phyloP scores from a whole-genome alignment of 2,888 invertebrate species.

The Epinotia bilunana region DNA sequence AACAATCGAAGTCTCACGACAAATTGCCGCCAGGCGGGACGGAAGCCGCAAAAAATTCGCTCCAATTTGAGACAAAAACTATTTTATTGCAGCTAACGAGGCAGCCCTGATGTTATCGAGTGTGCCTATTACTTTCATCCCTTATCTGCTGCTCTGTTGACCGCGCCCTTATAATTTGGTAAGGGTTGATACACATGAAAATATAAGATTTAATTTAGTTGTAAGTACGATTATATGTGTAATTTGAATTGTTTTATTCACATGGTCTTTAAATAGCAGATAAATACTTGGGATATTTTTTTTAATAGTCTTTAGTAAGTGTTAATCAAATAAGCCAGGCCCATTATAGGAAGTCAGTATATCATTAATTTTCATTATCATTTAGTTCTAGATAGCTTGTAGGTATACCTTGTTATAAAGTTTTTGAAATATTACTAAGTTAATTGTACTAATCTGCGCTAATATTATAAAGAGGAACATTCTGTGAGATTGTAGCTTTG shows the following conservation, averaged over 20 bases:
- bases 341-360: too few species aligned
- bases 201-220: background rate
- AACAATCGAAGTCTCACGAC: slow-evolving; percentile 63
- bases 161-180: slow-evolving; percentile 75
- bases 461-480: too few species aligned
- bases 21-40: slow-evolving; percentile 76
- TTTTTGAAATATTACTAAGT: too few species aligned
- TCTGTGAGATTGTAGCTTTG: too few species aligned
- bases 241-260: background rate
- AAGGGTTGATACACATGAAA: slow-evolving; percentile 63
- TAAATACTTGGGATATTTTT: too few species aligned
- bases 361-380: too few species aligned
- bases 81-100: slow-evolving; percentile 80
- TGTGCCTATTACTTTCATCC: slow-evolving; percentile 79
- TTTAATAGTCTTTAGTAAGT: too few species aligned
- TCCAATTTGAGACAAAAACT: slow-evolving; percentile 71
- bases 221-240: background rate
- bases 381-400: too few species aligned
- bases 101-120: slow-evolving; percentile 75
- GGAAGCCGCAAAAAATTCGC: slow-evolving; percentile 77
- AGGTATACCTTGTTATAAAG: too few species aligned
- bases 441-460: too few species aligned
- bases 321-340: too few species aligned
- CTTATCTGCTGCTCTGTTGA: slow-evolving; percentile 69
- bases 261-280: too few species aligned